Conservation (phyloP, 2,113 vertebrate genomes). For the Hyla sarda region DNA sequence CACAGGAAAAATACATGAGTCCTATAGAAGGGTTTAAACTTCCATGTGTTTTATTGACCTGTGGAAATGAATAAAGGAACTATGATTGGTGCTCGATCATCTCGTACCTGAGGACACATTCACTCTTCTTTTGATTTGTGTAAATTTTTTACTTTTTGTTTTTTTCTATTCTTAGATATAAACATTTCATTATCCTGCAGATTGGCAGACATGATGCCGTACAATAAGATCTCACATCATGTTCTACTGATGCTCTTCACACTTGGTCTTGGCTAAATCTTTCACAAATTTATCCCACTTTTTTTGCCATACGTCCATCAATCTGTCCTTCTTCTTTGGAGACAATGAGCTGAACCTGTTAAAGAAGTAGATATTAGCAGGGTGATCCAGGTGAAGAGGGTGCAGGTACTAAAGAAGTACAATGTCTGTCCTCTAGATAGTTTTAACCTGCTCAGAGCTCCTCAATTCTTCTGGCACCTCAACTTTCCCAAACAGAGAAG, state of each 20-base stretch:
- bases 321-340: constrained; percentile 68
- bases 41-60: too few relatives aligned
- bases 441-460: too few relatives aligned
- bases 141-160: neutral
- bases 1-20: too few relatives aligned
- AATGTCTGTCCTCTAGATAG: too few relatives aligned
- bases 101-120: too few relatives aligned
- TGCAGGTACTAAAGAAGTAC: too few relatives aligned
- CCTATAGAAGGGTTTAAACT: too few relatives aligned
- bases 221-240: neutral
- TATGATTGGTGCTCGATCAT: too few relatives aligned
- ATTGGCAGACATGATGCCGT: neutral
- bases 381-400: neutral
- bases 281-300: constrained; percentile 85
- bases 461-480: too few relatives aligned
- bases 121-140: neutral
- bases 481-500: too few relatives aligned
- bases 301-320: constrained; percentile 74
- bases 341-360: constrained; percentile 84
- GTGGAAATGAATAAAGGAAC: too few relatives aligned
- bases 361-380: neutral
- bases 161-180: neutral
- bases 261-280: constrained; percentile 62
- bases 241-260: neutral
- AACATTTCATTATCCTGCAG: neutral